Evolutionary conservation across 1,140 invertebrate genomes (phyloP), one percentile per base, ranked within the genome.

Genomic region (Vanessa tameamea): DNA sequence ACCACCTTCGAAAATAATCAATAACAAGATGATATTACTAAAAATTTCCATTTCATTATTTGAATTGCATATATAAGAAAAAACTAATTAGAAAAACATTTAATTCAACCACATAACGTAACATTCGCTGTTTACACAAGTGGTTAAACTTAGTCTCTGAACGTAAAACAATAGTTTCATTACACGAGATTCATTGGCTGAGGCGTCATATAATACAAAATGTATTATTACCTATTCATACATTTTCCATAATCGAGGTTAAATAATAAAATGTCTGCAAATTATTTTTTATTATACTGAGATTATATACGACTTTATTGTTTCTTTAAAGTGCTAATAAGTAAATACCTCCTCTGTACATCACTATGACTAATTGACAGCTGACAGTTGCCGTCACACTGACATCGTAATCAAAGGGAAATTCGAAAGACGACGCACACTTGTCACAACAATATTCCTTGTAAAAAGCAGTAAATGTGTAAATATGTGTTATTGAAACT

Each of bases 121-220:
- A 69, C 67, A 70, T 64, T 75, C 57, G 65, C 74, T 78, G 81
- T 84, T 84, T 84, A 77, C 81, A 84, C 81, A 84, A 82, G 81
- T 84, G 82, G 81, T 81, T 72, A 65, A 78, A 77, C 14, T 16
- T 20, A 3, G 57, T 57, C 69, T 53, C 66, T 75, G 61, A 66
- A 50, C 51, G 26, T 57, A 59, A 69, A 63, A 31, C 57, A 61
- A 20, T 61, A 50, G 43, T 50, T 43, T 61, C 43, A 47, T 63
- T 47, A 31, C 68, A 20, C 16, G 14, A 20, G 15, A 47, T 2
- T 20, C 55, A 69, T 69, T 63, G 57, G 57, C 43, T 69, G 43
- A 43, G 47, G 15, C 23, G 14, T 63, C 55, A 63, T 63, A 63
- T 61, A 69, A 63, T 61, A 69, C 68, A 63, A 12, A 57, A 37